These are phyloP conservation scores for Chlorops oryzae DNA, from an alignment of 1,140 invertebrate genomes.

Conservation along the genomic window DNA sequence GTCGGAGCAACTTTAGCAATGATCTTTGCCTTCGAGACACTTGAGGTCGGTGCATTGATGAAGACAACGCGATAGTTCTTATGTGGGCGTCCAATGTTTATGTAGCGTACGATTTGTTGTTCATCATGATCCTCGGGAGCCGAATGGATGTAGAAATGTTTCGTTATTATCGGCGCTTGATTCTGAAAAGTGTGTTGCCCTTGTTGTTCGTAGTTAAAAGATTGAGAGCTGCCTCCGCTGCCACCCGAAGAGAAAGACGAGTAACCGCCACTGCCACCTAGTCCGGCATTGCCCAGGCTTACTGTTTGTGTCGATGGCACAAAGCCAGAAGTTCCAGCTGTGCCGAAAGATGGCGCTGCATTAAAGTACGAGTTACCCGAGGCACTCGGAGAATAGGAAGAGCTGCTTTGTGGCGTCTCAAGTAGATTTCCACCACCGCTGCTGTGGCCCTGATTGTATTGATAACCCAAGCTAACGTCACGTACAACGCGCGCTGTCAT, in stretches of 20 bases:
- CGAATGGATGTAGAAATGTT: conserved; percentile 70
- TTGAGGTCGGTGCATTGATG: conserved; percentile 73
- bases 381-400: conserved; percentile 40
- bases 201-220: conserved; percentile 47
- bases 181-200: conserved; percentile 49
- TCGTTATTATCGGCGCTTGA: conserved; percentile 60
- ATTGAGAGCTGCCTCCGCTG: not conserved
- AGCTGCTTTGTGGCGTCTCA: conserved; percentile 18
- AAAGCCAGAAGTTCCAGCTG: conserved; percentile 15
- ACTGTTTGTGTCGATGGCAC: conserved; percentile 17
- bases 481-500: too few species aligned
- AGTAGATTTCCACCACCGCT: conserved; percentile 25
- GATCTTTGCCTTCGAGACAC: conserved; percentile 57
- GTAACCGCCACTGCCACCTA: not conserved
- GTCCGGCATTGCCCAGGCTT: not conserved
- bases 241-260: not conserved
- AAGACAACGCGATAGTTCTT: conserved; percentile 83
- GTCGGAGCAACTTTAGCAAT: conserved; percentile 61
- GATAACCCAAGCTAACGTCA: conserved; percentile 34
- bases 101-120: conserved; percentile 46
- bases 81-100: conserved; percentile 53
- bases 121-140: conserved; percentile 62
- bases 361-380: conserved; percentile 40
- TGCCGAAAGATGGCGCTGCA: conserved; percentile 22
- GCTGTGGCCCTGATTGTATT: conserved; percentile 26